Conservation (phyloP, 64 coral and sea anemone genomes). For the Anthopleura sola region DNA sequence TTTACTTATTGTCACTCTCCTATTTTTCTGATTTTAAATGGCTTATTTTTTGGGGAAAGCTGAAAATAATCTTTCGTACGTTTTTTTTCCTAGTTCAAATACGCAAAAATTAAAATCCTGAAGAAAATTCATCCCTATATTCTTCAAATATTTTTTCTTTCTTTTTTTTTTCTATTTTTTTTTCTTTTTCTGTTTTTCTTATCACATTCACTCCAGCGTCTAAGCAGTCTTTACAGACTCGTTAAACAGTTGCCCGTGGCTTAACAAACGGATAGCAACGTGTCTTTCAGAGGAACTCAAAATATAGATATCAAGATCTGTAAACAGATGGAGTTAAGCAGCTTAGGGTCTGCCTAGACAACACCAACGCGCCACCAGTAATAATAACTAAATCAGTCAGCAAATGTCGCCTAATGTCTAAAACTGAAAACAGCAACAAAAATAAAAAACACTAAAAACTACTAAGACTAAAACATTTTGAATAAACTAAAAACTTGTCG, state of each 20-base stretch:
- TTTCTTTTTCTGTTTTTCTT: background rate
- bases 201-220: background rate
- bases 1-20: too few relatives aligned
- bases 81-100: too few relatives aligned
- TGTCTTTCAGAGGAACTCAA: background rate
- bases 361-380: too few relatives aligned
- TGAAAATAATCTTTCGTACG: too few relatives aligned
- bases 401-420: background rate
- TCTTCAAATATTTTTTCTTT: too few relatives aligned
- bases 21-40: too few relatives aligned
- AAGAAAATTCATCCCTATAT: too few relatives aligned
- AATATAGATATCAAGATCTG: too few relatives aligned
- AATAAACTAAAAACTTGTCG: background rate
- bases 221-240: background rate
- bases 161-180: background rate
- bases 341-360: background rate
- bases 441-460: background rate
- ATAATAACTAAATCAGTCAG: too few relatives aligned
- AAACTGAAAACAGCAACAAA: background rate
- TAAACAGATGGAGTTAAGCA: background rate
- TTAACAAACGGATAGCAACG: background rate
- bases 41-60: too few relatives aligned
- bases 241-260: background rate
- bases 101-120: too few relatives aligned
- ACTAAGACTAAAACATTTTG: background rate